These are phyloP conservation scores for Enteromius mattozi DNA, from an alignment of 2,797 vertebrate genomes.

Conservation along the genomic window DNA sequence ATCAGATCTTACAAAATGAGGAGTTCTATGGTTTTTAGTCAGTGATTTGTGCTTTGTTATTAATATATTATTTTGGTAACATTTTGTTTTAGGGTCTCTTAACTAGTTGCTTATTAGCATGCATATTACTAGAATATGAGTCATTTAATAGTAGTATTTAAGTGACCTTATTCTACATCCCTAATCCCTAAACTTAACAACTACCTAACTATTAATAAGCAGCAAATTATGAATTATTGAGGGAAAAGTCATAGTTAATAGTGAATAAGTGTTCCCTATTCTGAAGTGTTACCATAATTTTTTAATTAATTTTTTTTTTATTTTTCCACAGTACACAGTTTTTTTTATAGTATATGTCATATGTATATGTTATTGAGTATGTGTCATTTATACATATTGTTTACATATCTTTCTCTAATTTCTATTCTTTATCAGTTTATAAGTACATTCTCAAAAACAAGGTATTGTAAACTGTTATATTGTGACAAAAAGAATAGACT, in stretches of 20 bases:
- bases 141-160: no score
- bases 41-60: background rate
- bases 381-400: background rate
- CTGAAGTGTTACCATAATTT: no score
- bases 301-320: no score
- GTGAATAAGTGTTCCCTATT: no score
- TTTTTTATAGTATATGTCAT: background rate
- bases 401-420: background rate
- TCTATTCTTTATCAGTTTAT: background rate
- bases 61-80: background rate
- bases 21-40: background rate
- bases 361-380: background rate
- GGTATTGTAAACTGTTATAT: background rate
- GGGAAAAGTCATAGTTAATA: no score
- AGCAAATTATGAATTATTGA: no score
- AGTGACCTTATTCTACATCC: no score
- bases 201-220: no score
- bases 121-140: no score
- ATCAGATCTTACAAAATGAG: background rate
- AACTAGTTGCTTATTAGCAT: no score
- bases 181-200: no score
- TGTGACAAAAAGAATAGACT: background rate
- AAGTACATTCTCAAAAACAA: background rate
- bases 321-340: background rate
- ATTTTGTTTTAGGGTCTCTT: no score